Evolutionary conservation across 2,113 vertebrate genomes (phyloP).

Genomic region (Megaceryle maxima): DNA sequence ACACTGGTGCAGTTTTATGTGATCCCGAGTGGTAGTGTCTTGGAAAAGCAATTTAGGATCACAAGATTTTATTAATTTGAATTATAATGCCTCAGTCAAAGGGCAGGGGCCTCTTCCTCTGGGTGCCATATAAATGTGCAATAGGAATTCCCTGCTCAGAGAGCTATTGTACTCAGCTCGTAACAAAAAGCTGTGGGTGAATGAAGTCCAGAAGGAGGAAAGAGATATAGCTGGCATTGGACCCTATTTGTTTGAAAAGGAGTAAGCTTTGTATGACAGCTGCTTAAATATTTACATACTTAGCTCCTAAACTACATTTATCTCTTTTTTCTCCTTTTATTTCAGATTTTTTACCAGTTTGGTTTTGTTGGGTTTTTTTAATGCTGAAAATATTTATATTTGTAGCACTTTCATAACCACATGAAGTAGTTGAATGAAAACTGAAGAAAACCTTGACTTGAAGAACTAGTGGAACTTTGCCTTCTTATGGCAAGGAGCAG

Average conservation of each 20-base stretch:
- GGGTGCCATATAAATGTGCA: background rate
- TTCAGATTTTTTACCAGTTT: background rate
- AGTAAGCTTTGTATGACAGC: background rate
- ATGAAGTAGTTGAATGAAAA: background rate
- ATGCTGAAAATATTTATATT: background rate
- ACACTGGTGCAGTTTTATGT: background rate
- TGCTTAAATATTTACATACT: background rate
- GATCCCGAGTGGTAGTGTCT: background rate
- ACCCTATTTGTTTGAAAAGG: background rate
- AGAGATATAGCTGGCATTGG: background rate
- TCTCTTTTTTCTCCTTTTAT: background rate
- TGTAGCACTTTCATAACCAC: background rate
- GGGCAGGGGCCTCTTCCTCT: background rate
- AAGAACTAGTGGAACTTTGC: background rate
- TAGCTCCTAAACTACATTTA: background rate
- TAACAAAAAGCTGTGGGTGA: background rate
- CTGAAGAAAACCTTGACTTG: background rate
- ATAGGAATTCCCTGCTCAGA: background rate
- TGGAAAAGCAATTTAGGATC: background rate
- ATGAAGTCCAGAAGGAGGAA: background rate
- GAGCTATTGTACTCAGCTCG: background rate
- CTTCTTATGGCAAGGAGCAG: background rate
- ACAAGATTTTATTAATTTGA: background rate
- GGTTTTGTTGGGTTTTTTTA: background rate
- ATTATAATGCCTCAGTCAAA: background rate